Evolutionary conservation across 1,140 invertebrate genomes (phyloP), one percentile per base, ranked within the genome.

Genomic region (Zaprionus ornatus): DNA sequence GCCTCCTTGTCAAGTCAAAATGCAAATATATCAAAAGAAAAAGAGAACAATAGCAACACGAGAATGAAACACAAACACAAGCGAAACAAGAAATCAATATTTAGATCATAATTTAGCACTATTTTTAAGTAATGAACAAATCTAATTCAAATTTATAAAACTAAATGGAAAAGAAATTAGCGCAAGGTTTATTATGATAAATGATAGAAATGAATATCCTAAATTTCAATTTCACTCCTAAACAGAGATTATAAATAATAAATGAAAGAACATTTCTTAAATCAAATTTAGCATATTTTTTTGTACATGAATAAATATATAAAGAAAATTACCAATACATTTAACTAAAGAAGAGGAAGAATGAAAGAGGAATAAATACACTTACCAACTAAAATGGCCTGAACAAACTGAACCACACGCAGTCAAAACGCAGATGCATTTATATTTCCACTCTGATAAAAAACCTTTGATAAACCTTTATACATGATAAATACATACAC

Each of bases 61-160:
- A 66, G 13, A 13, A 54, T 32, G 9, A 32, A 32, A 32, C 29
- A 17, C 6, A 65, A 37, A 37, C 61, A 61, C 56, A 29, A 61
- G 25, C n/a, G 45, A 68, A 29, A 74, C 21, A 50, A 52, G 25
- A 37, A 77, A 86, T 80, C 77, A 80, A 87, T 77, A 90, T 90
- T 90, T 90, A 90, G 85, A 64, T 90, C 66, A 82, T 90, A 90
- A 85, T 82, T 72, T 90, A 90, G 86, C 85, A 80, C 76, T 90
- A 90, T 77, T 90, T 61, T 85, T 90, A 90, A 85, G 86, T 82
- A 90, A 77, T 74, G 50, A 81, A 74, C 57, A 74, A 62, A 74
- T 56, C 54, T 74, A 74, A 67, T 45, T 62, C 68, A 80, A 73
- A 79, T 70, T 66, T 54, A 78, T 54, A 55, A 77, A 77, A 42